These are phyloP conservation scores for Dermochelys coriacea DNA, from an alignment of 2,797 vertebrate species.

Conservation along the genomic window DNA sequence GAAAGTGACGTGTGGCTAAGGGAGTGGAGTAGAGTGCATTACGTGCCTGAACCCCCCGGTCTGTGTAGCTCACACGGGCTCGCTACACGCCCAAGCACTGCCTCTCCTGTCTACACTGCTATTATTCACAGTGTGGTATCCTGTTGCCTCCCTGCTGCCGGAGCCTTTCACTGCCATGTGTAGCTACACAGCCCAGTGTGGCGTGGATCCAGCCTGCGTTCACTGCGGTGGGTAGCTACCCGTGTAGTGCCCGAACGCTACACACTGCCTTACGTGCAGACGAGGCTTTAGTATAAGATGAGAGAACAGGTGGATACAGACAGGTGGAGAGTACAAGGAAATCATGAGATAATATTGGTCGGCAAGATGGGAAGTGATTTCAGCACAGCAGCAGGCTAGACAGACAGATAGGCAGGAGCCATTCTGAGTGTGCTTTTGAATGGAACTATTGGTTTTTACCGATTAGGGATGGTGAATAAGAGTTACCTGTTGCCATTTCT, in stretches of 20 bases:
- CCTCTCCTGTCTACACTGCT: neutral
- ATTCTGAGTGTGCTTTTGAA: neutral
- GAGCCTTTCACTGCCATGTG: neutral
- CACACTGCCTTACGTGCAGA: neutral
- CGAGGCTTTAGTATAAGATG: neutral
- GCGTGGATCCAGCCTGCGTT: neutral
- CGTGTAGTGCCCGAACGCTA: fast-evolving
- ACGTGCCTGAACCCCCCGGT: no score
- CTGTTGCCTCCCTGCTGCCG: neutral
- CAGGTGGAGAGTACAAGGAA: neutral
- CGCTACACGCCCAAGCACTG: no score
- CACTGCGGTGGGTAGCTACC: neutral
- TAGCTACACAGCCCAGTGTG: neutral
- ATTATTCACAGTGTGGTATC: neutral
- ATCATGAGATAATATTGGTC: neutral
- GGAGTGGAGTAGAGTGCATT: neutral
- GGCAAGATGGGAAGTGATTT: neutral
- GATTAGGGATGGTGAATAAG: neutral
- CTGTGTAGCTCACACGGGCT: no score
- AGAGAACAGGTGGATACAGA: neutral
- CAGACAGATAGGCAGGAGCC: neutral
- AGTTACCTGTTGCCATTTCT: neutral
- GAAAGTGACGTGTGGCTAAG: neutral
- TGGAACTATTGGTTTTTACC: neutral
- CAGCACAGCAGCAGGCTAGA: neutral